Evolutionary conservation across 2,797 vertebrate species (phyloP).

Genomic region (Huso huso): DNA sequence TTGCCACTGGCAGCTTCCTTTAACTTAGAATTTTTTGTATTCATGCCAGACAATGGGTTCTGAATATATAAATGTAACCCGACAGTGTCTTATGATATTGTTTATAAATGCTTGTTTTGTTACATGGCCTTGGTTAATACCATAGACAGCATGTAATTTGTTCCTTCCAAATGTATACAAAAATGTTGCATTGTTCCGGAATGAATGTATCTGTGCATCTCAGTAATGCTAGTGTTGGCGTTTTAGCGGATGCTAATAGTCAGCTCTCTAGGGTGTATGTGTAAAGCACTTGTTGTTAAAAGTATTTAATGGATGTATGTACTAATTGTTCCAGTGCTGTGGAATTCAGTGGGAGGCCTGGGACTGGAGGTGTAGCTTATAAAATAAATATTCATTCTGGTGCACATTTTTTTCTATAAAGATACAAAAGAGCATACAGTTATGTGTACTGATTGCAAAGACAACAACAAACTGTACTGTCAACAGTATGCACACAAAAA

Average conservation of each 20-base stretch:
- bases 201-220: conserved; percentile 11
- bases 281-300: conserved; percentile 25
- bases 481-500: conserved; percentile 26
- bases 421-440: conserved; percentile 26
- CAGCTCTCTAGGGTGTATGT: conserved; percentile 21
- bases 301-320: conserved; percentile 16
- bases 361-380: conserved; percentile 31
- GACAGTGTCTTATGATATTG: conserved; percentile 13
- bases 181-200: conserved; percentile 30
- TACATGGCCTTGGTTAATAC: conserved; percentile 24
- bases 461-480: conserved; percentile 18
- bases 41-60: background rate
- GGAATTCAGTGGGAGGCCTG: conserved; percentile 30
- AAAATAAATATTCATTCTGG: conserved; percentile 24
- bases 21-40: background rate
- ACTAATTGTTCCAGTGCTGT: conserved; percentile 24
- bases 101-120: conserved; percentile 23
- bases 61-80: background rate
- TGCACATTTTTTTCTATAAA: conserved; percentile 30
- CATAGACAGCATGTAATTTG: conserved; percentile 22
- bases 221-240: conserved; percentile 16
- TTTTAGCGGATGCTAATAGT: conserved; percentile 27
- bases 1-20: background rate
- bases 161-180: conserved; percentile 24
- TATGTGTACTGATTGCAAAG: conserved; percentile 17